Percentiles rank a stretch among this genome's conserved stretches.
Evolutionary conservation across 2,888 invertebrate genomes (phyloP).

Genomic region (Odontomyia ornata): DNA sequence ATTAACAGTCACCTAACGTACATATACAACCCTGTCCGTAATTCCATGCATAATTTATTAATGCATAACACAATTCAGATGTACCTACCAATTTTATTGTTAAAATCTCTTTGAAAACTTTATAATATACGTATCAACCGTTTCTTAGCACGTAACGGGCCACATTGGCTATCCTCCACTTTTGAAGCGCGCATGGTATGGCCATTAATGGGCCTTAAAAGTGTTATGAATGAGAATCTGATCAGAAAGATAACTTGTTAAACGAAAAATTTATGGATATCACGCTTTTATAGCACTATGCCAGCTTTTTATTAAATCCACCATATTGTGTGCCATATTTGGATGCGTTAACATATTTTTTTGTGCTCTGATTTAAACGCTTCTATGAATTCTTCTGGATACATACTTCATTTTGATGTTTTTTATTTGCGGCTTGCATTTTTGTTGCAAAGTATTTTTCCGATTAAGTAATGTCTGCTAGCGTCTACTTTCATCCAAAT

Average conservation of each 20-base stretch:
- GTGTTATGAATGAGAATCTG: conserved; percentile 24
- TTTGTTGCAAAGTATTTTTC: too few species aligned
- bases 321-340: neutral
- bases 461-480: too few species aligned
- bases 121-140: neutral
- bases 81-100: neutral
- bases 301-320: neutral
- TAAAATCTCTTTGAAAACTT: neutral
- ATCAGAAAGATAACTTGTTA: conserved; percentile 10
- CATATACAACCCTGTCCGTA: neutral
- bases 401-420: neutral
- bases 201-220: conserved; percentile 22
- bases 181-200: neutral
- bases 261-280: neutral
- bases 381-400: neutral
- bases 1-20: neutral
- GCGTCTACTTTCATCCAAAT: too few species aligned
- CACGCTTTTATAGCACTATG: neutral
- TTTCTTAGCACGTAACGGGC: conserved; percentile 17
- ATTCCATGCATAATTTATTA: conserved; percentile 17
- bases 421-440: neutral
- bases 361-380: conserved; percentile 10
- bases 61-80: conserved; percentile 4
- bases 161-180: neutral
- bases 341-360: neutral